phyloP scores from a whole-genome alignment of 2,797 vertebrate species.

The Kryptopterus vitreolus region DNA sequence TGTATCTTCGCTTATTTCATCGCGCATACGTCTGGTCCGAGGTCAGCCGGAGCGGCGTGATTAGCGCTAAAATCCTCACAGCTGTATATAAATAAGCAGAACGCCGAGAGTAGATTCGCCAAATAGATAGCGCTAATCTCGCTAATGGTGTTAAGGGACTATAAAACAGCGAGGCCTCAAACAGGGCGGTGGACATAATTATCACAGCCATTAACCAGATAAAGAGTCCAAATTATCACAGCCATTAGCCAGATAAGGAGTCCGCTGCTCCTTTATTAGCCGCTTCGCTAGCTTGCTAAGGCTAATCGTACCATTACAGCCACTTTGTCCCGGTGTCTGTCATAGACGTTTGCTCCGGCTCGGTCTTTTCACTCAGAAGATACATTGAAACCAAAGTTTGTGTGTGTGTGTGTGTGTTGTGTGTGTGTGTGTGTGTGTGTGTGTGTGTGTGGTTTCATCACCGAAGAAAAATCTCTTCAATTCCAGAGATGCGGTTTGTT shows the following conservation, averaged over 20 bases:
- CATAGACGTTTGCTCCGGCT: not conserved
- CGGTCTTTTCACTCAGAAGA: not conserved
- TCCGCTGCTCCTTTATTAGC: slow-evolving; percentile 27
- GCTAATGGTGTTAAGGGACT: slow-evolving; percentile 56
- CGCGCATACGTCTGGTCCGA: not conserved
- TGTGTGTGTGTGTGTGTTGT: no score
- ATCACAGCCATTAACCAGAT: slow-evolving; percentile 63
- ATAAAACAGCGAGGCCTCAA: slow-evolving; percentile 36
- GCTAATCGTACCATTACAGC: slow-evolving; percentile 5
- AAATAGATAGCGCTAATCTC: slow-evolving; percentile 50
- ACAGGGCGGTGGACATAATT: slow-evolving; percentile 57
- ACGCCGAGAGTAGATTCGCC: not conserved
- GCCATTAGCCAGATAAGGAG: slow-evolving; percentile 58
- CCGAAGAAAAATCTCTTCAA: not conserved
- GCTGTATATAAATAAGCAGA: slow-evolving; percentile 11
- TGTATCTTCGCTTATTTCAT: slow-evolving; percentile 4
- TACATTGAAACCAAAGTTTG: not conserved
- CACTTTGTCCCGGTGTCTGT: slow-evolving; percentile 4
- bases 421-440: no score
- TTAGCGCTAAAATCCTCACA: slow-evolving; percentile 1
- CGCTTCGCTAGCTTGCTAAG: slow-evolving; percentile 13
- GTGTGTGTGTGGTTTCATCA: not conserved
- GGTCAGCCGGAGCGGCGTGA: slow-evolving; percentile 1
- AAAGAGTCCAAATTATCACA: slow-evolving; percentile 59
- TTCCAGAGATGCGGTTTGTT: not conserved